phyloP scores from a whole-genome alignment of 1,140 invertebrate species.

The Homarus americanus region DNA sequence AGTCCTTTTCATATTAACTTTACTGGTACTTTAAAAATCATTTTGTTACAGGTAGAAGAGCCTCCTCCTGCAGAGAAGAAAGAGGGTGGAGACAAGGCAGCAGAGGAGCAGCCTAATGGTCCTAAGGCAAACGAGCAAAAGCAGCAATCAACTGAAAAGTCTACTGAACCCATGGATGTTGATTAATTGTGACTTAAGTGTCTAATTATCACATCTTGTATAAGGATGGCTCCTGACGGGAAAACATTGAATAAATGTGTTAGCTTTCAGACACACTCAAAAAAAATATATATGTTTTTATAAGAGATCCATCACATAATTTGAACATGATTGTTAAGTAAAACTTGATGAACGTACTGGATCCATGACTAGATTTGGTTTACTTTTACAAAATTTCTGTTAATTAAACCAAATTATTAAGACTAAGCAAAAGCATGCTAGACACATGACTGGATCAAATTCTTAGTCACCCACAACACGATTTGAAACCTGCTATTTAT shows the following conservation, averaged over 20 bases:
- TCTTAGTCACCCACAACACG: not conserved
- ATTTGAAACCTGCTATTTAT: not conserved
- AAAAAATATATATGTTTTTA: too few relatives aligned
- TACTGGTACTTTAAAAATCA: too few relatives aligned
- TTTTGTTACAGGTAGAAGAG: slow-evolving; percentile 74
- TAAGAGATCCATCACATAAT: not conserved
- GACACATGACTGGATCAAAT: not conserved
- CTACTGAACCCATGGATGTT: slow-evolving; percentile 71
- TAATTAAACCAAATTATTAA: too few relatives aligned
- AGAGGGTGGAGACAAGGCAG: slow-evolving; percentile 44
- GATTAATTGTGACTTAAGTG: slow-evolving; percentile 35
- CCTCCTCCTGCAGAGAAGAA: slow-evolving; percentile 78
- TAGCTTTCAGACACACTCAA: not conserved
- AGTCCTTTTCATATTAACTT: too few relatives aligned
- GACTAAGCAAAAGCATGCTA: not conserved
- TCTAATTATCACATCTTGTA: not conserved
- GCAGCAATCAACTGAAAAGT: slow-evolving; percentile 49
- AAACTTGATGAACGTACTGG: not conserved
- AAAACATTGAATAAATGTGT: slow-evolving; percentile 11
- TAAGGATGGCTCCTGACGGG: slow-evolving; percentile 5
- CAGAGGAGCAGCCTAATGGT: slow-evolving; percentile 47
- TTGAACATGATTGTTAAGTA: not conserved
- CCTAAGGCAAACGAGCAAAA: slow-evolving; percentile 53
- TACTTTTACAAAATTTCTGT: too few relatives aligned
- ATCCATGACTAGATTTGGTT: too few relatives aligned